phyloP scores from a whole-genome alignment of 2,888 invertebrate genomes.

The Perithous albicinctus region DNA sequence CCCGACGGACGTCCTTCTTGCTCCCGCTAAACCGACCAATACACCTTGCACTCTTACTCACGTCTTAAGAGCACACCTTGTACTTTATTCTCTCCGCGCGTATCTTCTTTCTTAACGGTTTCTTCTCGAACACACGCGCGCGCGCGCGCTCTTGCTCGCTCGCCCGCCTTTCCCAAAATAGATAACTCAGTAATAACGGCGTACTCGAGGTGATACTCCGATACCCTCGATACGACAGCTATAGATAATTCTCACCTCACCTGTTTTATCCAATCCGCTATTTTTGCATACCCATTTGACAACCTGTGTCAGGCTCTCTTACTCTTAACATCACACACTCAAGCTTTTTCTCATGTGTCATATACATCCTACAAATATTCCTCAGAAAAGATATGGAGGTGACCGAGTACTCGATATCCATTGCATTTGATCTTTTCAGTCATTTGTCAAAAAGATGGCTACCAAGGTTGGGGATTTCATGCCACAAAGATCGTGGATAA shows the following conservation, averaged over 20 bases:
- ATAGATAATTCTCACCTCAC: not conserved
- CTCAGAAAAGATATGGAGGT: too few species aligned
- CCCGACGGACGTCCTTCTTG: not conserved
- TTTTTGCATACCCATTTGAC: not conserved
- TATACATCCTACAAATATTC: too few species aligned
- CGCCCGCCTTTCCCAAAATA: slow-evolving; percentile 63
- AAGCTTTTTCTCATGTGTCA: not conserved
- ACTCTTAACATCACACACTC: not conserved
- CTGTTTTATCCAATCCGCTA: not conserved
- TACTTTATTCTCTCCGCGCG: slow-evolving; percentile 14
- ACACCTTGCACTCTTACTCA: slow-evolving; percentile 22
- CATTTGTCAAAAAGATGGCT: slow-evolving; percentile 89
- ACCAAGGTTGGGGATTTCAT: slow-evolving; percentile 88
- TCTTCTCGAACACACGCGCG: slow-evolving; percentile 35
- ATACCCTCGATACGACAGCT: slow-evolving; percentile 6
- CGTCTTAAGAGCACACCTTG: slow-evolving; percentile 31
- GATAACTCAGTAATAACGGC: slow-evolving; percentile 33
- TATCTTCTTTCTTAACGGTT: slow-evolving; percentile 42
- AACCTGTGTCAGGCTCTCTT: not conserved
- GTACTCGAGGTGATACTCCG: slow-evolving; percentile 12
- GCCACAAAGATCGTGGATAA: slow-evolving; percentile 86
- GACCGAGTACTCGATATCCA: too few species aligned
- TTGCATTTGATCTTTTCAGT: slow-evolving; percentile 85
- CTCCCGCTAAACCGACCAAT: slow-evolving; percentile 28
- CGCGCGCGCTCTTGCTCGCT: slow-evolving; percentile 39